phyloP scores from a whole-genome alignment of 2,797 vertebrate genomes.

The Ctenopoma multispine region DNA sequence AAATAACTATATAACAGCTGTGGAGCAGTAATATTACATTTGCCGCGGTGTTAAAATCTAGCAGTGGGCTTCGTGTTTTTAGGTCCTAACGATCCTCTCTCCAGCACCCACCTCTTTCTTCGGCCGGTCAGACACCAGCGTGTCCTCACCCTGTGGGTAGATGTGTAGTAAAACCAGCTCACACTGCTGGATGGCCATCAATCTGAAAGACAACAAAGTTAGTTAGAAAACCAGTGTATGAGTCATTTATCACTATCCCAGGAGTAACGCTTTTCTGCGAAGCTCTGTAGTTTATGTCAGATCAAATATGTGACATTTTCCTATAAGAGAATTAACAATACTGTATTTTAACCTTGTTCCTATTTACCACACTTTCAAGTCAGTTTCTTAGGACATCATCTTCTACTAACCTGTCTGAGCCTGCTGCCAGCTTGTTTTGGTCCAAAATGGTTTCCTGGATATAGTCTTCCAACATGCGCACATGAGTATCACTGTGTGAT shows the following conservation, averaged over 20 bases:
- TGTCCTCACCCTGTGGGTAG: constrained; percentile 95
- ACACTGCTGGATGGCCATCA: constrained; percentile 98
- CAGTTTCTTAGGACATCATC: background rate
- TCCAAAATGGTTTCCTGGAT: constrained; percentile 97
- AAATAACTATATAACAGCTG: background rate
- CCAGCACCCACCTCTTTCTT: constrained; percentile 91
- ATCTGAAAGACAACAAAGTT: constrained; percentile 74
- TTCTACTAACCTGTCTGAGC: constrained; percentile 94
- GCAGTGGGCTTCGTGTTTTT: background rate
- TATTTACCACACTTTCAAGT: background rate
- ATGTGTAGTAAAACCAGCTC: constrained; percentile 97
- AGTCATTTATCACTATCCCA: background rate
- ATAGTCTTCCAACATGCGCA: constrained; percentile 97
- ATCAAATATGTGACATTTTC: background rate
- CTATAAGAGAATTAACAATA: background rate
- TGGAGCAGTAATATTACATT: background rate
- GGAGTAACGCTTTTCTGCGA: background rate
- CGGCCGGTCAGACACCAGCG: constrained; percentile 94
- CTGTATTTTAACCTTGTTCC: background rate
- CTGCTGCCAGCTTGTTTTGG: constrained; percentile 96
- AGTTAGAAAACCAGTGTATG: background rate
- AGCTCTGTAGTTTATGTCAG: background rate
- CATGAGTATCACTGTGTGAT: constrained; percentile 92
- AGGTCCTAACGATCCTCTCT: background rate
- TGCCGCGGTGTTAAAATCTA: background rate